Percentiles rank a stretch among this genome's conserved stretches.
phyloP scores from a whole-genome alignment of 2,113 vertebrate genomes.

The Chlorocebus sabaeus region DNA sequence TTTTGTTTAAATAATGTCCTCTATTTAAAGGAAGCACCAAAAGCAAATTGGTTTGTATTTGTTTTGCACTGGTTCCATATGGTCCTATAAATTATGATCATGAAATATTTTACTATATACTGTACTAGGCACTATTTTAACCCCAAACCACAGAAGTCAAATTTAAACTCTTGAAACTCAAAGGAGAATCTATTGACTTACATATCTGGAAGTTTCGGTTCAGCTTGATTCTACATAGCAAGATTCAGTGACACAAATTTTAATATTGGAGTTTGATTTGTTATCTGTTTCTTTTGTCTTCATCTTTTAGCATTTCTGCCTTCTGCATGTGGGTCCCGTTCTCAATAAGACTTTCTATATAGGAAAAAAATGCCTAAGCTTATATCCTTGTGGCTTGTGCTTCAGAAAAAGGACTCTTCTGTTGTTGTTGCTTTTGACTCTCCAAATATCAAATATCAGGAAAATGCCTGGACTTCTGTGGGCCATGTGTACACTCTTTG shows the following conservation, averaged over 20 bases:
- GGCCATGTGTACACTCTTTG: not conserved
- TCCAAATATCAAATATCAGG: not conserved
- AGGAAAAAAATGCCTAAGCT: not conserved
- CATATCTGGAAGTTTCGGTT: not conserved
- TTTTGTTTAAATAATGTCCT: not conserved
- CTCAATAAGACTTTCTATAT: not conserved
- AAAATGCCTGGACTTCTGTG: not conserved
- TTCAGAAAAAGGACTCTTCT: not conserved
- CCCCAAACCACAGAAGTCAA: not conserved
- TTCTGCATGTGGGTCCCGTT: not conserved
- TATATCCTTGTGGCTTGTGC: not conserved
- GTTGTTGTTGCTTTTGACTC: fast-evolving
- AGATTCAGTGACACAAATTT: not conserved
- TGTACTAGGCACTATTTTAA: not conserved
- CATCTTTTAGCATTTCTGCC: not conserved
- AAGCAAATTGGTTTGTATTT: not conserved
- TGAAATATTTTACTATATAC: not conserved
- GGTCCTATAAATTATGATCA: not conserved
- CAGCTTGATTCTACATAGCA: not conserved
- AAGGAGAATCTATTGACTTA: not conserved
- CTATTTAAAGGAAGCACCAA: not conserved
- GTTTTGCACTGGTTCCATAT: not conserved
- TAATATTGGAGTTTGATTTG: not conserved
- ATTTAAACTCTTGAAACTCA: not conserved
- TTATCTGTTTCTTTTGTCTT: not conserved